Evolutionary conservation across 2,888 invertebrate genomes (phyloP), one percentile per base, ranked within the genome.

Genomic region (Podotricha telesiphe): DNA sequence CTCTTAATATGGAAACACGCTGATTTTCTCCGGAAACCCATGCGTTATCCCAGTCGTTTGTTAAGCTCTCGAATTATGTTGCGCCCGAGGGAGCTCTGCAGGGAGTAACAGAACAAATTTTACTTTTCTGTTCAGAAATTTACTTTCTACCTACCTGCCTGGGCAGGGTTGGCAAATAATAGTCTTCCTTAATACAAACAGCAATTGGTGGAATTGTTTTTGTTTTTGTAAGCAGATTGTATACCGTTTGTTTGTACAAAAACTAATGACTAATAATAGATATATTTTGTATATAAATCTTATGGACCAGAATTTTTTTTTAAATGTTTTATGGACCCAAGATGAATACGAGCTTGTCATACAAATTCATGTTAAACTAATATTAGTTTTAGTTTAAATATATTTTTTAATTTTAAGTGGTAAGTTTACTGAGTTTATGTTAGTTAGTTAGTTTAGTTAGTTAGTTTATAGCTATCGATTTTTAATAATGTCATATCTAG

Each of bases 41-140:
- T 85, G 82, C 81, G 83, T 85, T 85, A 85, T 81, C 79, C 80
- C 77, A 79, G 78, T 76, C 82, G 84, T 84, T 83, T 84, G 85
- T 85, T 85, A 83, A 83, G 82, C 82, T 81, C 78, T 79, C 81
- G 85, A 86, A 86, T 86, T 84, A 86, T 86, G 86, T 84, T 82
- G 83, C 80, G 78, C 86, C 85, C 84, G 73, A 48, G 86, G 85
- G 86, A 86, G 80, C 80, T 78, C 77, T 79, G 76, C 80, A 74
- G 81, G 77, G 80, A 79, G 79, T 78, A 82, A 82, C 81, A 80
- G 83, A 82, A 80, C 80, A 79, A 83, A 79, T 80, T 81, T 78
- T 74, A 78, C 77, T 78, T 80, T 80, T 83, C 82, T 78, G 74
- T 73, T 78, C 73, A 77, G 70, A 78, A 79, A 79, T 79, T 78